A percentile compares a stretch with the other conserved stretches of the same genome.
Evolutionary conservation across 2,113 vertebrate genomes (phyloP).

Genomic region (human): GRCh38 chr3:108774501-108775000

Average conservation of each 20-base stretch:
- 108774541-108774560: neutral
- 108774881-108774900: neutral
- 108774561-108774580: neutral
- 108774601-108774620: neutral
- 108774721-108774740: neutral
- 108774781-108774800: neutral
- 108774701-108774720: neutral
- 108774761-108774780: neutral
- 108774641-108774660: neutral
- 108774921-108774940: neutral
- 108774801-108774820: neutral
- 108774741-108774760: neutral
- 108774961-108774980: constrained; percentile 36
- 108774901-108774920: neutral
- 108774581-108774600: neutral
- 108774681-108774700: neutral
- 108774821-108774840: neutral
- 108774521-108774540: neutral
- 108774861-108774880: neutral
- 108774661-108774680: neutral
- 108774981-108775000: neutral
- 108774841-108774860: neutral
- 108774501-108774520: neutral
- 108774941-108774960: neutral
- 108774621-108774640: neutral